Evolutionary conservation across 2,113 vertebrate genomes (phyloP).

Genomic region (Pachycephala philippinensis): DNA sequence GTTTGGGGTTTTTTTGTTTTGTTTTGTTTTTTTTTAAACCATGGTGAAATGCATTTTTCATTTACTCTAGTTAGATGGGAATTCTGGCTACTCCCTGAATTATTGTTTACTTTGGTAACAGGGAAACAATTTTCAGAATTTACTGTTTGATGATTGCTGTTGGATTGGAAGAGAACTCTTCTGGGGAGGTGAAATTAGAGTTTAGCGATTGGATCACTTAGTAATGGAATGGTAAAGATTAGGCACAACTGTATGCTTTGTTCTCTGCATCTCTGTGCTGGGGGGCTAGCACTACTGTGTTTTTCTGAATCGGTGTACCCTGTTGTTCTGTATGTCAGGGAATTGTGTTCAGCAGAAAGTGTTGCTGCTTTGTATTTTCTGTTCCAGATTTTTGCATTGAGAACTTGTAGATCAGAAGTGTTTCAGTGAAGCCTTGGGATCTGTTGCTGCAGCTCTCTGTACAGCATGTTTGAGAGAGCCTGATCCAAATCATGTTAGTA

Average conservation of each 20-base stretch:
- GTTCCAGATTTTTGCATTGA: neutral
- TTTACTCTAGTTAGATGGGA: neutral
- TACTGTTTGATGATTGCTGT: neutral
- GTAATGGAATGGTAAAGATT: neutral
- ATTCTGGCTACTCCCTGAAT: neutral
- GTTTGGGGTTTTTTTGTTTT: neutral
- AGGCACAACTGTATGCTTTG: neutral
- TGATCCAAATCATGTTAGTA: neutral
- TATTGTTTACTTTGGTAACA: neutral
- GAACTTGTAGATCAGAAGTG: neutral
- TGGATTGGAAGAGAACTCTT: neutral
- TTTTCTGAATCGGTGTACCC: neutral
- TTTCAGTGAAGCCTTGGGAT: neutral
- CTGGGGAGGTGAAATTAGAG: neutral
- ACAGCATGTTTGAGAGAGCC: neutral
- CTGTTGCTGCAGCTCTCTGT: neutral
- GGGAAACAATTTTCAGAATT: neutral
- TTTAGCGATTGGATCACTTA: neutral
- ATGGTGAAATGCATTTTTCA: neutral
- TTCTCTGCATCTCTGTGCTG: neutral
- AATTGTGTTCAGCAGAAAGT: neutral
- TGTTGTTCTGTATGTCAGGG: neutral
- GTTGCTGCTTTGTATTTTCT: neutral
- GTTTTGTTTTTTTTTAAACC: neutral
- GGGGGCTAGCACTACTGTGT: neutral